Conservation (phyloP, 2,888 invertebrate species). For the Drosophila infuscata region DNA sequence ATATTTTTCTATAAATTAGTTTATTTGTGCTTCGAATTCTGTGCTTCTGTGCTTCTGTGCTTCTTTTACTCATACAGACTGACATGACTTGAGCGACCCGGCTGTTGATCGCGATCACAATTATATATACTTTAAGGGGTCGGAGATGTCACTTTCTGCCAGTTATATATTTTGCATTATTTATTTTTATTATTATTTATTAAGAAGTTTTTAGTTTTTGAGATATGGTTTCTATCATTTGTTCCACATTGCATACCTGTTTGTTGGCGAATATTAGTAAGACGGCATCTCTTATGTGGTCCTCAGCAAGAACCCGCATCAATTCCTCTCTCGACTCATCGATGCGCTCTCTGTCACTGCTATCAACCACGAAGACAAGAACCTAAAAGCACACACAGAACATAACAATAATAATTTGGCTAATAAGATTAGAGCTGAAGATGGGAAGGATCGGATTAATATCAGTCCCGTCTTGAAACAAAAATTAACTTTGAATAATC, state of each 20-base stretch:
- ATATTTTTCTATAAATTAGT: constrained; percentile 24
- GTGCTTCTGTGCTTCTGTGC: no score
- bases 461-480: constrained; percentile 85
- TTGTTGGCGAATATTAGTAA: constrained; percentile 99
- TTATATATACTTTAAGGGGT: no score
- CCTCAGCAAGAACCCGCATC: constrained; percentile 99
- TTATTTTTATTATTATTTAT: no score
- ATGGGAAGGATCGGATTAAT: background rate
- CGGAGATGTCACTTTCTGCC: no score
- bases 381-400: constrained; percentile 87
- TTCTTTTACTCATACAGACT: no score
- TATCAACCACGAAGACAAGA: constrained; percentile 99
- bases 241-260: constrained; percentile 88
- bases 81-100: no score
- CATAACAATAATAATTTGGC: constrained; percentile 9
- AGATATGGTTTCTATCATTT: background rate
- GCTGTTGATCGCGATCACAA: no score
- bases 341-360: constrained; percentile 99
- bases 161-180: no score
- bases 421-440: background rate
- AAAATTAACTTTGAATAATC: constrained; percentile 77
- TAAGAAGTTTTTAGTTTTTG: no score
- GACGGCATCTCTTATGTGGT: constrained; percentile 99
- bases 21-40: background rate
- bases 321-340: constrained; percentile 99